Conservation (phyloP, 2,888 invertebrate genomes). For the Thysanoteuthis rhombus region DNA sequence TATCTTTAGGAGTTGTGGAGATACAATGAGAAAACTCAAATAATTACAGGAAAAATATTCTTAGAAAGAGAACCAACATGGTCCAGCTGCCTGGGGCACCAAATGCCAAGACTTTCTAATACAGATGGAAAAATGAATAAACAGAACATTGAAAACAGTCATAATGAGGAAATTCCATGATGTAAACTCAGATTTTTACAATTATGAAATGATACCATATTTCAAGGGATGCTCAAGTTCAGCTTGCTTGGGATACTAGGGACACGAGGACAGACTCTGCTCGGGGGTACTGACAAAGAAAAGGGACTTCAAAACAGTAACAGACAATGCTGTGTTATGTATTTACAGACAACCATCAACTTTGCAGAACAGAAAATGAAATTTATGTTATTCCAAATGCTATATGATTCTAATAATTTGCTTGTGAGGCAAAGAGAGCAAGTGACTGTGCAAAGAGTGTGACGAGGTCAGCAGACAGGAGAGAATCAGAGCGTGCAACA, state of each 20-base stretch:
- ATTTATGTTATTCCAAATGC: conserved; percentile 12
- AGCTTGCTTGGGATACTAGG: too few relatives aligned
- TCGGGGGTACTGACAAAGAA: neutral
- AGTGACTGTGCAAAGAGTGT: neutral
- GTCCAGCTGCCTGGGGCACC: too few relatives aligned
- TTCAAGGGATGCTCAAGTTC: too few relatives aligned
- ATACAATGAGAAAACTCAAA: neutral
- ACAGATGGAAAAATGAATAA: too few relatives aligned
- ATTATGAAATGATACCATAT: too few relatives aligned
- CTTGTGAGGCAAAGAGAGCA: neutral
- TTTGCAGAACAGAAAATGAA: neutral
- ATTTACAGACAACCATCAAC: neutral
- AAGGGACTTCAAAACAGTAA: neutral
- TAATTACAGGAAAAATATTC: neutral
- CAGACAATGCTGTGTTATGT: neutral
- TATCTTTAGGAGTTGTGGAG: neutral
- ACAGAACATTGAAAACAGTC: too few relatives aligned
- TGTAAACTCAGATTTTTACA: too few relatives aligned
- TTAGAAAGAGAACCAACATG: too few relatives aligned
- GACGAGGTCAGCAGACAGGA: neutral
- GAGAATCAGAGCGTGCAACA: neutral
- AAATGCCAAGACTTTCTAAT: too few relatives aligned
- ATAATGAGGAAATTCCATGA: too few relatives aligned
- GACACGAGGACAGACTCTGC: too few relatives aligned
- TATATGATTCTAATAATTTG: neutral